A percentile compares a stretch with the other conserved stretches of the same genome.
Evolutionary conservation across 2,797 vertebrate genomes (phyloP).

Genomic region (Loris lydekkerianus): DNA sequence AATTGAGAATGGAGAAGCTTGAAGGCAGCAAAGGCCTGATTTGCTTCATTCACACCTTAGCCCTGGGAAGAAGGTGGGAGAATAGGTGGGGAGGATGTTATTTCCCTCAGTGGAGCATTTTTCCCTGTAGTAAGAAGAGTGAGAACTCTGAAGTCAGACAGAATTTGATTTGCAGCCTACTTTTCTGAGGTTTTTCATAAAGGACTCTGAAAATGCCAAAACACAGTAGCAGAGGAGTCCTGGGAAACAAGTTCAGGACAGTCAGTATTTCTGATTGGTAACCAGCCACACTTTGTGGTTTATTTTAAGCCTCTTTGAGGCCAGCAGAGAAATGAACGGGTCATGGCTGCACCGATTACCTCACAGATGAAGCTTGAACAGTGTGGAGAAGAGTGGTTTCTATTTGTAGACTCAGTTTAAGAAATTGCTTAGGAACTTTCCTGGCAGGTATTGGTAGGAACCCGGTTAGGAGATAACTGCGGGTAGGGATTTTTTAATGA

Average conservation of each 20-base stretch:
- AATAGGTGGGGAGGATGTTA: neutral
- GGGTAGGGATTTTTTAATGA: slow-evolving; percentile 31
- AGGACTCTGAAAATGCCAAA: slow-evolving; percentile 49
- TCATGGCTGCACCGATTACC: neutral
- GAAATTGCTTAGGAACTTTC: slow-evolving; percentile 62
- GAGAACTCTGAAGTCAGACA: neutral
- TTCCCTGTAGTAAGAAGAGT: neutral
- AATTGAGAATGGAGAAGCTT: neutral
- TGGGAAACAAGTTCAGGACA: neutral
- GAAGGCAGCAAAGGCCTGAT: neutral
- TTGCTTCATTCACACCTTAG: neutral
- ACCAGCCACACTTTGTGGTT: slow-evolving; percentile 20
- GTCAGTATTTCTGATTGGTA: slow-evolving; percentile 18
- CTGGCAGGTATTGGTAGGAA: slow-evolving; percentile 71
- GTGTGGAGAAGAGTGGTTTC: neutral
- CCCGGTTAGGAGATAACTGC: slow-evolving; percentile 59
- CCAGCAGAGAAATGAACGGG: slow-evolving; percentile 29
- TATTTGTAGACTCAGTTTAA: slow-evolving; percentile 60
- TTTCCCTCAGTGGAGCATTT: neutral
- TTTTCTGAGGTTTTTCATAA: slow-evolving; percentile 24
- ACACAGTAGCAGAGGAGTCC: neutral
- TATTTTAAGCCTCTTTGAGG: slow-evolving; percentile 44
- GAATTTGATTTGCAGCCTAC: slow-evolving; percentile 13
- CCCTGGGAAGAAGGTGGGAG: no score
- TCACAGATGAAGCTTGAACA: neutral